Evolutionary conservation across 92 coral and sea anemone species (phyloP), one percentile per base, ranked within the genome.

Genomic region (Porites lobata): DNA sequence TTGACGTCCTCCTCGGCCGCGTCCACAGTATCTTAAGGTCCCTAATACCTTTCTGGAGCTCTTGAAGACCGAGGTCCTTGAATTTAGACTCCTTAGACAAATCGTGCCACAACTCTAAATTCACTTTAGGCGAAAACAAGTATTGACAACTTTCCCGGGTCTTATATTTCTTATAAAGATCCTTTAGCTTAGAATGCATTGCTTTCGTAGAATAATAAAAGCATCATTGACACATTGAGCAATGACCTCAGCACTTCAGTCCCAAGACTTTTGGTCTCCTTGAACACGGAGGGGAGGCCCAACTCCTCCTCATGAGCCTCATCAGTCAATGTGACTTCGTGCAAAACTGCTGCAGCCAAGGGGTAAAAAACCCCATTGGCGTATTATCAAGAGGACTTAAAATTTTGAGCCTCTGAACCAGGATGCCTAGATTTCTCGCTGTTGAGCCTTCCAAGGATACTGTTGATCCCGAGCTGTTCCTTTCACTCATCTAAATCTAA

Each of bases 111-210:
- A 86, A 65, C 58, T 86, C 87, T 24, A 65, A 66, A 38, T 90
- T 90, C 0, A 80, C 93, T 70, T 85, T 80, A 5, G 93, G 87
- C 50, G 56, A 87, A 81, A 84, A 80, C 43, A 84, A n/a, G 8
- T 70, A 61, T 50, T 77, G 63, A 79, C 80, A 47, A 90, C 24
- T 77, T 74, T 72, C 80, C 21, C 90, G 90, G 1, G 89, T 76
- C 84, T 90, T 85, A 62, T 90, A 90, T 65, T 90, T 90, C 53
- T 90, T 86, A 32, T 90, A 89, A 52, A 85, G 83, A 51, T 91
- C 84, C 52, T 90, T 90, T 9, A 90, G 71, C 71, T 87, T 85
- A 20, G 75, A 1, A 6, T 78, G 86, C 43, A 85, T 81, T n/a
- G 86, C 68, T 24, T 69, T 78, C 74, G 79, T 90, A 77, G 20